Evolutionary conservation across 2,113 vertebrate species (phyloP).

Genomic region (Saguinus midas): DNA sequence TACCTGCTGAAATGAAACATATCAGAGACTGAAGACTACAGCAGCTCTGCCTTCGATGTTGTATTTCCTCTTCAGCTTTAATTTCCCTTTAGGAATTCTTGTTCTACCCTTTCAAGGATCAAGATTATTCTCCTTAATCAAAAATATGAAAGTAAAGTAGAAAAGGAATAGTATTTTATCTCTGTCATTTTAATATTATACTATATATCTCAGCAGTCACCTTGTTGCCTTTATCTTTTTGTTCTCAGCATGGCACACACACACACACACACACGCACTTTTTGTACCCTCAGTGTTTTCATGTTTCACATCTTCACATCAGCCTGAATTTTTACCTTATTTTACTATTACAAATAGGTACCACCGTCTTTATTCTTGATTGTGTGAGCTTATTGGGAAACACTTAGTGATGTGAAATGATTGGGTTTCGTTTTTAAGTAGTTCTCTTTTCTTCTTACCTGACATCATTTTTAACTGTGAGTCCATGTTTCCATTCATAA

Average conservation of each 20-base stretch:
- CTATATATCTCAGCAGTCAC: neutral
- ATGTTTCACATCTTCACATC: neutral
- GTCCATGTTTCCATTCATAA: neutral
- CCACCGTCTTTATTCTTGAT: neutral
- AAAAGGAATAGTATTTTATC: neutral
- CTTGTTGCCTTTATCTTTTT: neutral
- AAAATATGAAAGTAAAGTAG: neutral
- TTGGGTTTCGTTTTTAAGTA: neutral
- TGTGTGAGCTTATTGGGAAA: neutral
- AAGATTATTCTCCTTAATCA: conserved; percentile 20
- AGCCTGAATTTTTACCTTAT: neutral
- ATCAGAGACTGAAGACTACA: neutral
- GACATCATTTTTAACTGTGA: neutral
- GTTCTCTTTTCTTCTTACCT: neutral
- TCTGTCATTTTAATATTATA: neutral
- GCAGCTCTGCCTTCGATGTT: neutral
- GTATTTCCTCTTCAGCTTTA: neutral
- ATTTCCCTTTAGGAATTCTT: neutral
- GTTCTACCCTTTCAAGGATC: neutral
- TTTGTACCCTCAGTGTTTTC: neutral
- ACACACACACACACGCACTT: neutral
- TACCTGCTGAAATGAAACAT: neutral
- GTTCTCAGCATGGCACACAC: neutral
- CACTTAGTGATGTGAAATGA: neutral
- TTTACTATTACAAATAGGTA: neutral